phyloP scores from a whole-genome alignment of 2,113 vertebrate genomes.

The Chamaea fasciata region DNA sequence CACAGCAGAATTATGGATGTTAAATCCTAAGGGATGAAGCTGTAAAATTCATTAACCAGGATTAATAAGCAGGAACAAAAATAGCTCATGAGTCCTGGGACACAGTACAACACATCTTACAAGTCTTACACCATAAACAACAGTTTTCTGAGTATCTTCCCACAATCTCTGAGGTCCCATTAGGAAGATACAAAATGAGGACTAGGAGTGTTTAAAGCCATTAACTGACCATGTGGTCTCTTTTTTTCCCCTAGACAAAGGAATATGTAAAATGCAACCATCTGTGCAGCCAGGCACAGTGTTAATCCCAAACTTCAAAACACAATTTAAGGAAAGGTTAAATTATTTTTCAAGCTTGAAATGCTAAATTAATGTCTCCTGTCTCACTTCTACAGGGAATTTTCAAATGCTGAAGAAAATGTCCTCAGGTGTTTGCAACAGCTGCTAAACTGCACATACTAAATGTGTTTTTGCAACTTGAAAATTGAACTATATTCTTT shows the following conservation, averaged over 20 bases:
- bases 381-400: not conserved
- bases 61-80: conserved; percentile 16
- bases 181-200: conserved; percentile 10
- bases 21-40: not conserved
- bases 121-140: not conserved
- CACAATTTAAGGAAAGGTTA: conserved; percentile 1
- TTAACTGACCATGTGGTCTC: not conserved
- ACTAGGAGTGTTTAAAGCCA: not conserved
- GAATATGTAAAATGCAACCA: not conserved
- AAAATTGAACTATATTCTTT: not conserved
- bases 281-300: not conserved
- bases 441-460: not conserved
- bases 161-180: not conserved
- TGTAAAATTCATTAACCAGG: conserved; percentile 13
- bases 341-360: conserved; percentile 21
- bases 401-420: not conserved
- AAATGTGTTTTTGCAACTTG: not conserved
- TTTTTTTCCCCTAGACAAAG: not conserved
- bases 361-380: not conserved
- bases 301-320: conserved; percentile 3
- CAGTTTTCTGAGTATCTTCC: not conserved
- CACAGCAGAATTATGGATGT: not conserved
- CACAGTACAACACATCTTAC: not conserved
- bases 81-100: not conserved
- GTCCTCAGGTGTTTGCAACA: not conserved